Percentiles rank a stretch among this genome's conserved stretches.
phyloP scores from a whole-genome alignment of 1,140 invertebrate genomes.

The Homarus americanus region DNA sequence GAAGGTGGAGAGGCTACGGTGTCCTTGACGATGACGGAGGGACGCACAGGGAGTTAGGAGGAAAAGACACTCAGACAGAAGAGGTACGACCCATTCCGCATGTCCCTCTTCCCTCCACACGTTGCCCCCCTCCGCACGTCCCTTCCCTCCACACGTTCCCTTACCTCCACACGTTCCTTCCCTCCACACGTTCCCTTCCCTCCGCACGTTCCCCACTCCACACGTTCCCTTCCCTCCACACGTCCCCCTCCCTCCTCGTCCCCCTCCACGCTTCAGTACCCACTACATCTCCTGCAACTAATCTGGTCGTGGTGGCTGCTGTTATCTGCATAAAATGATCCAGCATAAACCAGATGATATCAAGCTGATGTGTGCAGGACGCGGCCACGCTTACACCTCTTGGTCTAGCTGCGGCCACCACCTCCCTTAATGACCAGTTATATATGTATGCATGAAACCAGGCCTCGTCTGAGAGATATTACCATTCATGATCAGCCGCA shows the following conservation, averaged over 20 bases:
- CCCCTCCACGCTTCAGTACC: background rate
- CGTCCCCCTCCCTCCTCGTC: background rate
- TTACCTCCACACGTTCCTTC: background rate
- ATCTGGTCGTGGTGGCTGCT: conserved; percentile 18
- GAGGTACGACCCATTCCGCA: too few species aligned
- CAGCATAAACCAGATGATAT: conserved; percentile 40
- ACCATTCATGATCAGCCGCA: background rate
- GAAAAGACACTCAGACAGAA: too few species aligned
- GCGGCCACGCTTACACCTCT: background rate
- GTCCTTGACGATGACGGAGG: too few species aligned
- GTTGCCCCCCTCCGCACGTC: background rate
- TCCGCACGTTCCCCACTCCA: background rate
- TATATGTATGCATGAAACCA: background rate
- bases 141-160: background rate
- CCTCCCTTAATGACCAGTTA: background rate
- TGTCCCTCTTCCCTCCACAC: background rate
- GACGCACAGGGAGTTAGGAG: too few species aligned
- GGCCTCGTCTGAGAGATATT: background rate
- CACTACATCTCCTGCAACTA: conserved; percentile 35
- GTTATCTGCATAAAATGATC: conserved; percentile 50
- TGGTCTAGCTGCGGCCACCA: background rate
- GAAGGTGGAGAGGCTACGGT: too few species aligned
- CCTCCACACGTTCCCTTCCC: background rate
- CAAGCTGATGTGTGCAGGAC: conserved; percentile 40
- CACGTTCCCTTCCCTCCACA: background rate